phyloP scores from a whole-genome alignment of 2,113 vertebrate genomes.

The Rhineura floridana region DNA sequence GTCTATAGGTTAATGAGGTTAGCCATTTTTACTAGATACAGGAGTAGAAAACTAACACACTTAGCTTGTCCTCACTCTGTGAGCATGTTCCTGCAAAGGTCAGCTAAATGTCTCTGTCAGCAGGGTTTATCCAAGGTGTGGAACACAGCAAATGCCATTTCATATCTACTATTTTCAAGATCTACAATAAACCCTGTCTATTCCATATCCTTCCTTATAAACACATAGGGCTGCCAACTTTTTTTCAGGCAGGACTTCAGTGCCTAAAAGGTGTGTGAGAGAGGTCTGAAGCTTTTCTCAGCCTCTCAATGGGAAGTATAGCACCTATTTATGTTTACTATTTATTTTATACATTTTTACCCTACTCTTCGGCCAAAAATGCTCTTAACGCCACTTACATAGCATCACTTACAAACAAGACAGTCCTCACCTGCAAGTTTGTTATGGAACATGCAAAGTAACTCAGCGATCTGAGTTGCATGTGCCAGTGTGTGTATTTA shows the following conservation, averaged over 20 bases:
- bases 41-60: not conserved
- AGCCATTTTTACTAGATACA: not conserved
- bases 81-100: not conserved
- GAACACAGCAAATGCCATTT: not conserved
- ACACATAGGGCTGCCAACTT: not conserved
- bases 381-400: not conserved
- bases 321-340: not conserved
- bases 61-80: not conserved
- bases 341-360: not conserved
- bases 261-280: not conserved
- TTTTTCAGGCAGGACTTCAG: not conserved
- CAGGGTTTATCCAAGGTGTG: conserved; percentile 7
- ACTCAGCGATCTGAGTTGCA: no score
- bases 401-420: not conserved
- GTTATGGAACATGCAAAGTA: no score
- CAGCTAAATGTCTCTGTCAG: not conserved
- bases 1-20: not conserved
- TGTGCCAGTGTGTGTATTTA: no score
- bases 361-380: not conserved
- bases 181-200: not conserved
- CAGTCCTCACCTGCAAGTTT: no score
- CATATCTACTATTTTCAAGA: not conserved
- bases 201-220: not conserved
- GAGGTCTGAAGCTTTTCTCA: not conserved
- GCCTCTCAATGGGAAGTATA: not conserved